These are phyloP conservation scores for Acronicta alni DNA, from an alignment of 2,888 invertebrate species.

Conservation along the genomic window DNA sequence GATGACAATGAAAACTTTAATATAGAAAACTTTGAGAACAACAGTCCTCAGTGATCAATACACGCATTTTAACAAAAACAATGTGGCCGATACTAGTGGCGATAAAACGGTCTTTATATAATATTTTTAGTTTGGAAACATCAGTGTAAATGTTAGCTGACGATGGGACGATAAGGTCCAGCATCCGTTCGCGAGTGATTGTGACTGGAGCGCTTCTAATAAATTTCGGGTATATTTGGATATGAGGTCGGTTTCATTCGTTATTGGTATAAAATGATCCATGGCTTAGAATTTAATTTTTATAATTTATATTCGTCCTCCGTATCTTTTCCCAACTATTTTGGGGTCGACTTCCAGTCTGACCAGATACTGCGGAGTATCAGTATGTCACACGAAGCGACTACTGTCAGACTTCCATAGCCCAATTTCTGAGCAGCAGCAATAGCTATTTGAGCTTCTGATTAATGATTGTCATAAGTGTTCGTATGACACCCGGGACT, in stretches of 20 bases:
- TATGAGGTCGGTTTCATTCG: constrained; percentile 41
- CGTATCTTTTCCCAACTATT: too few species aligned
- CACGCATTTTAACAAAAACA: constrained; percentile 57
- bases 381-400: too few species aligned
- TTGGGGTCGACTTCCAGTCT: too few species aligned
- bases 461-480: too few species aligned
- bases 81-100: constrained; percentile 45
- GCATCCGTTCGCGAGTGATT: constrained; percentile 66
- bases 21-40: constrained; percentile 66
- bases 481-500: too few species aligned
- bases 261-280: constrained; percentile 6
- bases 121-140: constrained; percentile 56
- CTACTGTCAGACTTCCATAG: too few species aligned
- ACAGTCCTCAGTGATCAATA: constrained; percentile 53
- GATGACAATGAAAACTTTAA: neutral
- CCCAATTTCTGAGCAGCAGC: too few species aligned
- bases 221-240: constrained; percentile 38
- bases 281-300: neutral
- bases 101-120: constrained; percentile 68
- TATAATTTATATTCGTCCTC: too few species aligned
- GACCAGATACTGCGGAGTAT: too few species aligned
- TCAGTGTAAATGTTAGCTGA: constrained; percentile 67
- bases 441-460: too few species aligned
- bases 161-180: constrained; percentile 62
- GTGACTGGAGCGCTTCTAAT: too few species aligned